Base-by-base conservation (phyloP, 2,888 invertebrate species). In the Sesia apiformis region DNA sequence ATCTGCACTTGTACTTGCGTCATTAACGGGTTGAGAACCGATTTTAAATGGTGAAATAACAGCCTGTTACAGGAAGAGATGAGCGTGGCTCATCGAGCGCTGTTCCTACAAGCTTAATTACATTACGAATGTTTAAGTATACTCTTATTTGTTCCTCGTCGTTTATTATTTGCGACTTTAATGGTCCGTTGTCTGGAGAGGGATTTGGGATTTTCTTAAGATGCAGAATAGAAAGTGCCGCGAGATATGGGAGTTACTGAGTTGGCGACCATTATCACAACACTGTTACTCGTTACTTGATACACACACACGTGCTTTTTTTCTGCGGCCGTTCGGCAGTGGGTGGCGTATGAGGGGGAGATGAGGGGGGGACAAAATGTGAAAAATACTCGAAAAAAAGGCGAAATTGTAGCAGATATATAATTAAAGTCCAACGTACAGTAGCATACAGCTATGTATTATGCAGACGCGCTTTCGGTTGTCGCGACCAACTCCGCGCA, bases 311-410 rank as follows among this genome's bases (percentile, higher is more conserved):
- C 76, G 65, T 69, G 66, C 78, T 81, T 66, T 69, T 86, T 85
- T 85, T 78, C 77, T 78, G 81, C 79, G 84, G 77, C 75, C 75
- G 78, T 78, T 80, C 81, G 81, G 77, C 78, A 74, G 76, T 70
- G 78, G 78, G 75, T 70, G 77, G 66, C 55, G 59, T 38, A 50
- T 58, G 63, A 64, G 60, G 70, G 72, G 80, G 74, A 76, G 74
- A 77, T 75, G 65, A 63, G 64, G 66, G 82, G 84, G 81, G 76
- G 78, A 73, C 72, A 80, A 88, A 88, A 88, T 88, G 90, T 89
- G 90, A 90, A 90, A 90, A 90, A 90, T 89, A 90, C 89, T 88
- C 89, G 86, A 90, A 90, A 90, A 70, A 90, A 90, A 89, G 86
- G 83, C 84, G 82, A 88, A 89, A 88, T 88, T 88, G 89, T 88